Evolutionary conservation across 2,113 vertebrate species (phyloP).

Genomic region (Reinhardtius hippoglossoides): DNA sequence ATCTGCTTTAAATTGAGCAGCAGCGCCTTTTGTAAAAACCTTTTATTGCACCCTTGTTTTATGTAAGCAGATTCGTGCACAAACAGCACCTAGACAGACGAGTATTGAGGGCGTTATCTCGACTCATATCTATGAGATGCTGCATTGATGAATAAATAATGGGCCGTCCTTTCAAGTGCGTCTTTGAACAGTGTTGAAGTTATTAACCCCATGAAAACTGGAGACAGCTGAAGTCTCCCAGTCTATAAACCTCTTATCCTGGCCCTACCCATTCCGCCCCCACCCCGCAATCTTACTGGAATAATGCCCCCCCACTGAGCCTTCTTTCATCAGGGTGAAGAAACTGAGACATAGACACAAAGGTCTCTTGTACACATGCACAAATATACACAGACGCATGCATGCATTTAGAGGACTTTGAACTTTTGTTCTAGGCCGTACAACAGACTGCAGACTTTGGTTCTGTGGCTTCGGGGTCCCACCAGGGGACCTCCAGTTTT

Average conservation of each 20-base stretch:
- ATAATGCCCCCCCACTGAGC: constrained; percentile 63
- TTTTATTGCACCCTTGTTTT: constrained; percentile 35
- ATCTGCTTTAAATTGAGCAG: constrained; percentile 13
- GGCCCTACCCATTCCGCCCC: constrained; percentile 16
- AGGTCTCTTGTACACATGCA: constrained; percentile 41
- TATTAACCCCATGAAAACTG: constrained; percentile 71
- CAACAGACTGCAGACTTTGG: constrained; percentile 30
- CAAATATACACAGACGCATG: constrained; percentile 32
- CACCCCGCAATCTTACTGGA: constrained; percentile 1
- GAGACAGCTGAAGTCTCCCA: constrained; percentile 42
- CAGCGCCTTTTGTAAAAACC: background rate
- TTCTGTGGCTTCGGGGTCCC: constrained; percentile 16
- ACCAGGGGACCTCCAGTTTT: constrained; percentile 32
- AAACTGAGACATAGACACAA: constrained; percentile 63
- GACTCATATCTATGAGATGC: constrained; percentile 59
- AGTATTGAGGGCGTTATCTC: constrained; percentile 58
- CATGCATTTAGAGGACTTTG: constrained; percentile 20
- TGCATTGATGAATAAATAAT: constrained; percentile 77
- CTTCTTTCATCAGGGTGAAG: constrained; percentile 58
- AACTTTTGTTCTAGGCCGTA: constrained; percentile 35
- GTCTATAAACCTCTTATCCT: constrained; percentile 53
- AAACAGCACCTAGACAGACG: constrained; percentile 24
- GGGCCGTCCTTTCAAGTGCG: constrained; percentile 69
- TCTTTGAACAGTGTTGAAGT: constrained; percentile 69
- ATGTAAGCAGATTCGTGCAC: constrained; percentile 44